Conservation (phyloP, 2,888 invertebrate genomes). For the Bellardia bayeri region DNA sequence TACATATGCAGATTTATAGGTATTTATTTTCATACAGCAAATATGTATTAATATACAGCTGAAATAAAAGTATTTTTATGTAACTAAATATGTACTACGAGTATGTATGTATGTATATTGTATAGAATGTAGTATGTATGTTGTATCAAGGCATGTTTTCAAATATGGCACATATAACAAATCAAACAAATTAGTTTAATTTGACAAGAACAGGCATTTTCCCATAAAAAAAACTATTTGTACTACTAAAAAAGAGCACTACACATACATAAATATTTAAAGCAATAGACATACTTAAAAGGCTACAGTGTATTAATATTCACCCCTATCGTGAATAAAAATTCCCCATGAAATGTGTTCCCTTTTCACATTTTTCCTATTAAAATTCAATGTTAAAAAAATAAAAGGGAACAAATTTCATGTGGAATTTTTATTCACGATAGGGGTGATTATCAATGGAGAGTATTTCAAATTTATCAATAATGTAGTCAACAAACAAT, state of each 20-base stretch:
- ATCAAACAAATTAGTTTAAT: conserved; percentile 64
- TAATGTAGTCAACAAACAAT: no score
- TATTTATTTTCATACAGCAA: not conserved
- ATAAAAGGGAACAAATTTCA: no score
- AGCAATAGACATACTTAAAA: no score
- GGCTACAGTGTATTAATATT: no score
- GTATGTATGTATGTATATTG: not conserved
- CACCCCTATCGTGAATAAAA: no score
- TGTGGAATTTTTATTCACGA: no score
- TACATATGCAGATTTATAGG: not conserved
- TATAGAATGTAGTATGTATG: not conserved
- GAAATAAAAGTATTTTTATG: conserved; percentile 32
- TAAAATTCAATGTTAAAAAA: no score
- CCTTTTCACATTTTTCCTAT: no score
- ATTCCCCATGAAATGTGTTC: no score
- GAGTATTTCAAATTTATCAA: no score
- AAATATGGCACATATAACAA: conserved; percentile 19
- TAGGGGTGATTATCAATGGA: no score
- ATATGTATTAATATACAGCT: conserved; percentile 9
- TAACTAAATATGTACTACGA: conserved; percentile 10
- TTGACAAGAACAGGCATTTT: conserved; percentile 52
- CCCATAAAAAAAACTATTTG: not conserved
- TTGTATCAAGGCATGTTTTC: not conserved
- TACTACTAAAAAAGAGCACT: not conserved
- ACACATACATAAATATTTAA: no score